Base-by-base conservation (phyloP, 1,140 invertebrate genomes). In the Drosophila ercepeae region DNA sequence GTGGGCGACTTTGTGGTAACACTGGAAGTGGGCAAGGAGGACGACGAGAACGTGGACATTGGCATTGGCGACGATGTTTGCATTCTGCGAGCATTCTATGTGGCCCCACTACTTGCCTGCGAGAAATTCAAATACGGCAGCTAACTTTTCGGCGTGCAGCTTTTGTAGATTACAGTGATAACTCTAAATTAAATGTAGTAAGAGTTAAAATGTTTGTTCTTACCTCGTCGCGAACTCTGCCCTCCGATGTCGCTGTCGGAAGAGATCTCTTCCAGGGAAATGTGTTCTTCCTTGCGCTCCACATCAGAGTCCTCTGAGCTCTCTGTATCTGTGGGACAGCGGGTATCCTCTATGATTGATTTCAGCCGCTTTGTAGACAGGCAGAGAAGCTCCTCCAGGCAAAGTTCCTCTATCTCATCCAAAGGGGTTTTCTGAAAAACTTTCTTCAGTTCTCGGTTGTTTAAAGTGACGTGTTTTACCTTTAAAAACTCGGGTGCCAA, bases 401-500 rank as follows among this genome's bases (percentile, higher is more conserved):
- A 93, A 3, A 93, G 89, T 49, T 94, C 94, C 82, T 94, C 93
- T 9, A 95, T 91, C 88, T 94, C 93, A 70, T 93, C 93, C 58
- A 93, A 89, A 36, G 92, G 91, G 29, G 93, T 78, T 68, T 91
- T 83, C 92, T 93, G 5, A 13, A 27, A 1, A 21, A 3, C 4
- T 11, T 4, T n/a, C 8, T 8, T 41, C 36, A 46, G 19, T 1
- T 11, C 5, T 14, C 0, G 36, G 1, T 5, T 39, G 3, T 14
- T 6, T 0, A 2, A n/a, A 50, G 0, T 4, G 4, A 9, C 11
- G 2, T 18, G 1, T 29, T 8, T 13, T 34, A 89, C 77, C 58
- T 81, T 92, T 8, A 94, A 92, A 60, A 93, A 94, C 19, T 93
- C 92, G 0, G 94, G 94, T 1, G 93, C 93, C 88, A 94, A 92